Percentiles rank a stretch among this genome's conserved stretches.
These are phyloP conservation scores for Trachymyrmex cornetzi DNA, from an alignment of 1,140 invertebrate genomes.

Conservation along the genomic window DNA sequence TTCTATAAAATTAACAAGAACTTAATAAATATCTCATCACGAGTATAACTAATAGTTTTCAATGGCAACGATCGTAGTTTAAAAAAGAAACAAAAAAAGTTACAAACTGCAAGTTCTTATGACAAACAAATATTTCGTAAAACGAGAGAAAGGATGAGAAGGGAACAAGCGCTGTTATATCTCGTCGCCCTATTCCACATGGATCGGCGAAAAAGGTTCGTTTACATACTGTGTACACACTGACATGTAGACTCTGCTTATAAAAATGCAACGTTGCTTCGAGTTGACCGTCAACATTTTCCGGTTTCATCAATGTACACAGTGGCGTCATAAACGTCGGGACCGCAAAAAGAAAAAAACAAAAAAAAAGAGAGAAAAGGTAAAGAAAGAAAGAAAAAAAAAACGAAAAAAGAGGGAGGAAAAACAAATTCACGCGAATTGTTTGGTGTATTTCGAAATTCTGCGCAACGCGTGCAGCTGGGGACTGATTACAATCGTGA, in stretches of 20 bases:
- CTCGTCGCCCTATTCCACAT: neutral
- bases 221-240: slow-evolving; percentile 15
- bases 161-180: neutral
- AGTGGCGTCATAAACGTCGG: slow-evolving; percentile 41
- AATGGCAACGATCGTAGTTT: neutral
- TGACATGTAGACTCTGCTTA: neutral
- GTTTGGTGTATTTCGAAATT: slow-evolving; percentile 46
- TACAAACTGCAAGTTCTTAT: neutral
- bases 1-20: neutral
- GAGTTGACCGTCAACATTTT: slow-evolving; percentile 19
- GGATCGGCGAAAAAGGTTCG: slow-evolving; percentile 7
- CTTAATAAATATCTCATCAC: neutral
- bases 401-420: neutral
- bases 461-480: neutral
- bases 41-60: neutral
- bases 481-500: slow-evolving; percentile 47
- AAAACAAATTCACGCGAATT: slow-evolving; percentile 46
- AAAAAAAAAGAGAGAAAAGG: neutral
- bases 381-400: no score
- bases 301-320: slow-evolving; percentile 25
- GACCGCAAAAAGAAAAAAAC: neutral
- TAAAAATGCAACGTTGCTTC: slow-evolving; percentile 29
- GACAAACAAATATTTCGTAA: neutral
- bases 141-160: neutral
- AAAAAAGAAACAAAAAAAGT: neutral